A percentile compares a stretch with the other conserved stretches of the same genome.
phyloP scores from a whole-genome alignment of 1,140 invertebrate genomes.

The Drosophila subpulchrella region DNA sequence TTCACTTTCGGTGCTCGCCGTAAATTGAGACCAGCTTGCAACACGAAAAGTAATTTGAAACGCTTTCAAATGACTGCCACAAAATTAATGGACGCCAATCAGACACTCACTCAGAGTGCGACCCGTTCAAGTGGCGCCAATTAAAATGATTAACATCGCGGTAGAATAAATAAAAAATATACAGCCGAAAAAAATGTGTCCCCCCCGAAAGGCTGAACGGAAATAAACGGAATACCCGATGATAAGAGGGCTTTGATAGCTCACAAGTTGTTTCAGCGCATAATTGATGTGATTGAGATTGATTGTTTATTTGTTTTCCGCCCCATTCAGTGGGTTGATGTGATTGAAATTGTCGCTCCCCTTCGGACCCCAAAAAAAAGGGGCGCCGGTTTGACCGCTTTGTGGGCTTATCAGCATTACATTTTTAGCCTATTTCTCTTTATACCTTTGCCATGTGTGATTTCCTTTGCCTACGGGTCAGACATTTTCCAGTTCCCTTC shows the following conservation, averaged over 20 bases:
- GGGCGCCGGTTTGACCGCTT: slow-evolving; percentile 60
- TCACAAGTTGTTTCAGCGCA: slow-evolving; percentile 69
- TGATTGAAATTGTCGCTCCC: slow-evolving; percentile 45
- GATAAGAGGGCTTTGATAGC: slow-evolving; percentile 64
- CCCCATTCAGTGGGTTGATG: slow-evolving; percentile 47
- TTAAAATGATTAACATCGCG: slow-evolving; percentile 78
- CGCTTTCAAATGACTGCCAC: slow-evolving; percentile 74
- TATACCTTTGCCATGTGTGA: not conserved
- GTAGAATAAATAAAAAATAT: slow-evolving; percentile 54
- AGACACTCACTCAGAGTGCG: slow-evolving; percentile 39
- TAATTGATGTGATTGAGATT: slow-evolving; percentile 82
- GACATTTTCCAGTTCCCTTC: slow-evolving; percentile 22
- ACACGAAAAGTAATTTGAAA: slow-evolving; percentile 74
- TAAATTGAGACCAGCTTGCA: slow-evolving; percentile 49
- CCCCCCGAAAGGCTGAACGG: slow-evolving; percentile 9
- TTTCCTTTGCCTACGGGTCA: slow-evolving; percentile 8
- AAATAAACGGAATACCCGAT: slow-evolving; percentile 45
- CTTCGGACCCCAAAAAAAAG: slow-evolving; percentile 29
- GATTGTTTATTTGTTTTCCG: slow-evolving; percentile 76
- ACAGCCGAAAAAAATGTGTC: slow-evolving; percentile 46
- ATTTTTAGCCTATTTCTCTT: slow-evolving; percentile 56
- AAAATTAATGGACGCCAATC: slow-evolving; percentile 72
- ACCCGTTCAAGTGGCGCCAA: slow-evolving; percentile 73
- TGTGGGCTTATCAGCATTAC: slow-evolving; percentile 73
- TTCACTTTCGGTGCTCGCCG: slow-evolving; percentile 56